Conservation (phyloP, 2,888 invertebrate genomes). For the Glaucopsyche alexis region DNA sequence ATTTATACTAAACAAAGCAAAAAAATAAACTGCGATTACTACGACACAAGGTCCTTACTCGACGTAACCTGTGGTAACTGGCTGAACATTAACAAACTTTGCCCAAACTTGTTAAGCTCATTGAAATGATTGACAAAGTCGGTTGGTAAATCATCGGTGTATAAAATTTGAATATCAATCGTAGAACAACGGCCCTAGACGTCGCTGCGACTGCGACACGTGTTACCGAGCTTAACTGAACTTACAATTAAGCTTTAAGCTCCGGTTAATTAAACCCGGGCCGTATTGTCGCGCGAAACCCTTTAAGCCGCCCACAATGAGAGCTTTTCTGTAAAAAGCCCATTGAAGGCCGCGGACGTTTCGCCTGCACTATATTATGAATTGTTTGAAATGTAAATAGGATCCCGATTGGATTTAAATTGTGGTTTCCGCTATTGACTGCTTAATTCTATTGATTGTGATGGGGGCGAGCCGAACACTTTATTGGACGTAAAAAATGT, state of each 20-base stretch:
- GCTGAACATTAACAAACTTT: not conserved
- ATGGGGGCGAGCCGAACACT: constrained; percentile 34
- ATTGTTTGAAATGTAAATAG: constrained; percentile 50
- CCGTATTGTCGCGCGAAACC: constrained; percentile 70
- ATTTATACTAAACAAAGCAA: not conserved
- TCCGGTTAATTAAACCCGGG: constrained; percentile 75
- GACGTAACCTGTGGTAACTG: not conserved
- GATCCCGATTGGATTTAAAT: constrained; percentile 49
- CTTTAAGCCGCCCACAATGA: constrained; percentile 70
- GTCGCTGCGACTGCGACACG: constrained; percentile 66
- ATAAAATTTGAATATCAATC: constrained; percentile 68
- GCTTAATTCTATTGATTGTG: constrained; percentile 42
- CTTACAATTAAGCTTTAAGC: constrained; percentile 78
- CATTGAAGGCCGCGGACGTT: constrained; percentile 53
- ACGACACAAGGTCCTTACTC: not conserved
- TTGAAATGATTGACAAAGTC: constrained; percentile 30
- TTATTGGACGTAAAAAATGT: constrained; percentile 10
- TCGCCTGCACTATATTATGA: constrained; percentile 53
- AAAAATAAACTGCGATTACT: not conserved
- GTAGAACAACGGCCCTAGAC: constrained; percentile 50
- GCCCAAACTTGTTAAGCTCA: not conserved
- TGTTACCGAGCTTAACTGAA: constrained; percentile 73
- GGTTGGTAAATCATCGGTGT: constrained; percentile 32
- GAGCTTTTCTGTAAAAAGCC: constrained; percentile 64
- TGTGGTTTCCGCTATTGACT: constrained; percentile 50